Percentiles rank a stretch among this genome's conserved stretches.
Evolutionary conservation across 2,797 vertebrate genomes (phyloP).

Genomic region (Buphagus erythrorhynchus): DNA sequence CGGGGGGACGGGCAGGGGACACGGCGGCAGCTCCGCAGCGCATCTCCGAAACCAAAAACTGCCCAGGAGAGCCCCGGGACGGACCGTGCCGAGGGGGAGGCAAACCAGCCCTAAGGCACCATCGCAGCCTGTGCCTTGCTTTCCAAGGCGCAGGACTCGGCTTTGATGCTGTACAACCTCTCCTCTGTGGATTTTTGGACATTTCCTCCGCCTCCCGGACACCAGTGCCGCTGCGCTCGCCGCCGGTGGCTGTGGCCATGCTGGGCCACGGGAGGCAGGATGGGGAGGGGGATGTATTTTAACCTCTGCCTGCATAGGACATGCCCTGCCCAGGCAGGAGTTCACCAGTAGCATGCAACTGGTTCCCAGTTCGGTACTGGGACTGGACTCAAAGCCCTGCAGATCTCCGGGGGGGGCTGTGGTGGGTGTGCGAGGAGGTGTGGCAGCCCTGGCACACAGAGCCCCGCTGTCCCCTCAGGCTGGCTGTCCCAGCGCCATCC

Average conservation of each 20-base stretch:
- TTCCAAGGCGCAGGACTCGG: background rate
- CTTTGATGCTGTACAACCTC: background rate
- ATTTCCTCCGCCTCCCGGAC: background rate
- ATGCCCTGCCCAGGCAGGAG: background rate
- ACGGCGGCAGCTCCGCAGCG: background rate
- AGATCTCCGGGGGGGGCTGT: background rate
- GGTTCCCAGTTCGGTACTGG: background rate
- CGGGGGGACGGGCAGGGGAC: background rate
- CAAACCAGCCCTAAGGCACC: background rate
- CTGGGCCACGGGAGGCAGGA: background rate
- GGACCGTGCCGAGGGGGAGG: background rate
- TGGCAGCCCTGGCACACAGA: background rate
- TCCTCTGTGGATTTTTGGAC: background rate
- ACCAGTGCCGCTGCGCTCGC: accelerated
- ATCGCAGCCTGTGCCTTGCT: background rate
- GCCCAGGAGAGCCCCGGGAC: background rate
- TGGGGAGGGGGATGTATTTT: background rate
- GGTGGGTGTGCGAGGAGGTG: background rate
- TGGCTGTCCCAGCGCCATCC: background rate
- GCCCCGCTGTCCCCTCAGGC: background rate
- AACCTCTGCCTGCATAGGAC: background rate
- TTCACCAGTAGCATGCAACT: background rate
- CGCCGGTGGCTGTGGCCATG: accelerated
- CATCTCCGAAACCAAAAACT: constrained; percentile 41
- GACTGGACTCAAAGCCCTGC: background rate